Percentiles rank a stretch among this genome's conserved stretches.
phyloP scores from a whole-genome alignment of 2,797 vertebrate genomes.

The Emydoidea blandingii region DNA sequence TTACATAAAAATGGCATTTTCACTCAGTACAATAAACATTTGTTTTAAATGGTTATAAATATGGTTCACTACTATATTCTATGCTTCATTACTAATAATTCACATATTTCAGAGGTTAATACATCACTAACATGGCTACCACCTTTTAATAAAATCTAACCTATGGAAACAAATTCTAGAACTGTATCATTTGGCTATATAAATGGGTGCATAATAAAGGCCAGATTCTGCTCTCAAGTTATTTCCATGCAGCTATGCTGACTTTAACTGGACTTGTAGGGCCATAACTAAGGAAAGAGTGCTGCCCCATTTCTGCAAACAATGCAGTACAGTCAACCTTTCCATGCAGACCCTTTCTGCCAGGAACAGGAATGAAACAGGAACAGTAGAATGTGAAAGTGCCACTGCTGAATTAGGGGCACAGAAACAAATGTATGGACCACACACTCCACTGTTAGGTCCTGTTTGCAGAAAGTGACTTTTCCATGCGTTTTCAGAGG shows the following conservation, averaged over 20 bases:
- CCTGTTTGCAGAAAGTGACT: background rate
- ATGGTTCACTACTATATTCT: conserved; percentile 37
- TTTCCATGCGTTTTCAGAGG: background rate
- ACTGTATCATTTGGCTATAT: background rate
- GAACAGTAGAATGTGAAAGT: background rate
- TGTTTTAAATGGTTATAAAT: conserved; percentile 10
- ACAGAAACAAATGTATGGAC: accelerated
- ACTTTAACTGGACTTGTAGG: background rate
- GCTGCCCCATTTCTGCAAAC: background rate
- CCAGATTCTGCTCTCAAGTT: background rate
- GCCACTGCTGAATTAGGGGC: background rate
- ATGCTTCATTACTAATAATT: conserved; percentile 37
- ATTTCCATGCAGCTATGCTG: background rate
- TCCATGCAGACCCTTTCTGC: background rate
- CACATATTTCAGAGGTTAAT: conserved; percentile 55
- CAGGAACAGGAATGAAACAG: background rate
- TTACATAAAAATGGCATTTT: background rate
- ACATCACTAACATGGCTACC: conserved; percentile 50
- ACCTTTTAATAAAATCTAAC: conserved; percentile 54
- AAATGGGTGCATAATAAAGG: conserved; percentile 11
- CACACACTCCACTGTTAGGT: background rate
- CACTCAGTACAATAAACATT: background rate
- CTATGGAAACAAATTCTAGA: conserved; percentile 39
- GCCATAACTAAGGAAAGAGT: background rate
- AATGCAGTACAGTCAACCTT: background rate